A percentile compares a stretch with the other conserved stretches of the same genome.
phyloP scores from a whole-genome alignment of 2,797 vertebrate genomes.

The Spea hammondii region DNA sequence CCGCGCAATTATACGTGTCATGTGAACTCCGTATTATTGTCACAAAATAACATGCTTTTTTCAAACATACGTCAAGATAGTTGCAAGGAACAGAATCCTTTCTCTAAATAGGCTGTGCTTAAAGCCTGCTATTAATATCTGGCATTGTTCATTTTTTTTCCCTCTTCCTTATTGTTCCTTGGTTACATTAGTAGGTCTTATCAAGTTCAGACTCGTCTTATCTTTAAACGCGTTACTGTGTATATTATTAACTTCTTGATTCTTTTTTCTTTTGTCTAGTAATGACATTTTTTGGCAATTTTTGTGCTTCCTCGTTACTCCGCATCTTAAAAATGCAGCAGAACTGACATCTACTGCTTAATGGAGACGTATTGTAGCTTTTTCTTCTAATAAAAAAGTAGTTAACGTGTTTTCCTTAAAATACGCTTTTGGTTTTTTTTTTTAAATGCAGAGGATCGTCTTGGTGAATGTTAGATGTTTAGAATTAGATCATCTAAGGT shows the following conservation, averaged over 20 bases:
- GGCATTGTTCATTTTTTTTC: conserved; percentile 33
- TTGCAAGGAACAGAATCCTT: background rate
- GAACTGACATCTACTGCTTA: conserved; percentile 28
- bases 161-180: conserved; percentile 24
- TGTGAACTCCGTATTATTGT: background rate
- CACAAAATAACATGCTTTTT: conserved; percentile 5
- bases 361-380: conserved; percentile 28
- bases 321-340: conserved; percentile 33
- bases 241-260: conserved; percentile 44
- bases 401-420: conserved; percentile 6
- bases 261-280: conserved; percentile 48
- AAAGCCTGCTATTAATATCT: conserved; percentile 39
- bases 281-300: conserved; percentile 49
- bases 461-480: too few species aligned
- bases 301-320: conserved; percentile 40
- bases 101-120: conserved; percentile 15
- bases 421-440: conserved; percentile 10
- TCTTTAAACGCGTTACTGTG: conserved; percentile 35
- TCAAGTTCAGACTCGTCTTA: conserved; percentile 37
- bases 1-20: background rate
- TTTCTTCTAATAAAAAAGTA: conserved; percentile 31
- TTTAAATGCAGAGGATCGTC: background rate
- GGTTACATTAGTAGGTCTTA: conserved; percentile 14
- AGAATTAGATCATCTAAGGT: too few species aligned
- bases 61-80: background rate